Evolutionary conservation across 2,113 vertebrate genomes (phyloP).

Genomic region (Heptranchias perlo): DNA sequence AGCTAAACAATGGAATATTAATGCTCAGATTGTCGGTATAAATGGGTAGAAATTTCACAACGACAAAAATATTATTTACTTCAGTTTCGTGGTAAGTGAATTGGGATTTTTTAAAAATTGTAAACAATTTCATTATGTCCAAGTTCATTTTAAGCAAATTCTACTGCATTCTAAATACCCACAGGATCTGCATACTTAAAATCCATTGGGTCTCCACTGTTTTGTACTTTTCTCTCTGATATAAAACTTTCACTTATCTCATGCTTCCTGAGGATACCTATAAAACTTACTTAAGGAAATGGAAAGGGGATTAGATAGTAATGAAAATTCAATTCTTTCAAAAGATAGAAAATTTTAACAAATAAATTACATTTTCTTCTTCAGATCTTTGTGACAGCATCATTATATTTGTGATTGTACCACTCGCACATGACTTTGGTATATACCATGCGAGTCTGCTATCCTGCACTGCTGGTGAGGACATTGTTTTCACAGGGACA

Average conservation of each 20-base stretch:
- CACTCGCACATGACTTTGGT: neutral
- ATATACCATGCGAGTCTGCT: neutral
- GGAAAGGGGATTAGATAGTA: neutral
- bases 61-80: neutral
- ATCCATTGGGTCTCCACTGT: too few relatives aligned
- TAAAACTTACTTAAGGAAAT: neutral
- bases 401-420: neutral
- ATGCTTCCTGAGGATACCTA: neutral
- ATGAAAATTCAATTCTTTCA: neutral
- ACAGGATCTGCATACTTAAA: neutral
- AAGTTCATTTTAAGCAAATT: neutral
- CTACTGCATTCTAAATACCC: neutral
- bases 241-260: neutral
- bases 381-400: neutral
- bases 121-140: neutral
- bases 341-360: neutral
- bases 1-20: slow-evolving; percentile 20
- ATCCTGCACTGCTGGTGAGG: neutral
- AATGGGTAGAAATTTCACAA: neutral
- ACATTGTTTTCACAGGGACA: neutral
- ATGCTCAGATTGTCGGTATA: neutral
- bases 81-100: neutral
- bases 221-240: neutral
- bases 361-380: neutral
- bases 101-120: neutral